Conservation (phyloP, 2,113 vertebrate species). For the Chionis minor region DNA sequence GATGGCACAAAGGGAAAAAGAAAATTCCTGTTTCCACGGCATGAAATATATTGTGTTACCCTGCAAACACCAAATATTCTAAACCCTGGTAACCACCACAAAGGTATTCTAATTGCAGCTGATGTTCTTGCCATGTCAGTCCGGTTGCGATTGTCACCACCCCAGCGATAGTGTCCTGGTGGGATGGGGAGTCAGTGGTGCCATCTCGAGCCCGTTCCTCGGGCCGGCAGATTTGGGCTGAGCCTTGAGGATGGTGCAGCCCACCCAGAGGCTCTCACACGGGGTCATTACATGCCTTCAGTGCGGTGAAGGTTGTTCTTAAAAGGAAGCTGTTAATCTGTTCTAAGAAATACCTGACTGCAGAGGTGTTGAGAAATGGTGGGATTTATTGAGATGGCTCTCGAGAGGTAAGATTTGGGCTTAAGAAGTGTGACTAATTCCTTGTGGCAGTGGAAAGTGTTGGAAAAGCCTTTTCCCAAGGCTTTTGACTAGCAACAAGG, state of each 20-base stretch:
- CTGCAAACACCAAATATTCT: neutral
- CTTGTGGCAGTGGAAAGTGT: neutral
- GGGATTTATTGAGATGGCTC: neutral
- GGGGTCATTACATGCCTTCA: neutral
- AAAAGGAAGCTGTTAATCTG: neutral
- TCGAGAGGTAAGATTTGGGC: neutral
- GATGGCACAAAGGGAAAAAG: neutral
- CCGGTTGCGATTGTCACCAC: fast-evolving
- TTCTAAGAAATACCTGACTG: neutral
- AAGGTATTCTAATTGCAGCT: neutral
- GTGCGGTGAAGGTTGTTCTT: fast-evolving
- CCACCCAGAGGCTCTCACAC: fast-evolving
- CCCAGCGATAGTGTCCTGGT: neutral
- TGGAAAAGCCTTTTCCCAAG: neutral
- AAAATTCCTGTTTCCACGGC: neutral
- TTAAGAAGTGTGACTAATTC: neutral
- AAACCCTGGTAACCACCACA: fast-evolving
- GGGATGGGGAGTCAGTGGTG: fast-evolving
- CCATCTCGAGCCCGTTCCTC: fast-evolving
- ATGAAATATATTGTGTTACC: neutral
- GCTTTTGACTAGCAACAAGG: neutral
- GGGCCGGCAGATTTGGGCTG: neutral
- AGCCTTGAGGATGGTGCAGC: neutral
- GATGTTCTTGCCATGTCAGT: fast-evolving
- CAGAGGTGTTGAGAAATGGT: neutral